Evolutionary conservation across 2,113 vertebrate genomes (phyloP), one percentile per base, ranked within the genome.

Genomic region (Gymnogyps californianus): DNA sequence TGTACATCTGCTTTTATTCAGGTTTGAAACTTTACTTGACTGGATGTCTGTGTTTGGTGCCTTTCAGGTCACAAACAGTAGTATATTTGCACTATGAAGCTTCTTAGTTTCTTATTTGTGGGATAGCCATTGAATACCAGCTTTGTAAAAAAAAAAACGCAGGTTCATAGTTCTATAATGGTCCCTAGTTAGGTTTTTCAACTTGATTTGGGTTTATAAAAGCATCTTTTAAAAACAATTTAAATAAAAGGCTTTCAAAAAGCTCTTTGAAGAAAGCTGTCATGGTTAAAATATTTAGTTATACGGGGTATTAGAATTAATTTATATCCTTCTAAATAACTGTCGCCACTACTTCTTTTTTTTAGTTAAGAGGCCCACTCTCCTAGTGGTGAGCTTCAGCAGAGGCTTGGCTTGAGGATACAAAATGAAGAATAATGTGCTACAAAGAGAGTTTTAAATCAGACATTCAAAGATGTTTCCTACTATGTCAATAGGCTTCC

Each of bases 1-100:
- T 98, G 98, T 92, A 98, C 98, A 87, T 99, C 98, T 96, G 98
- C 98, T 97, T 99, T 99, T 97, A 99, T 99, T 97, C 98, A 98
- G 98, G 98, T 99, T 98, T 98, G 98, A 94, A 94, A 84, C 94
- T 98, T 97, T 96, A 66, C 65, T 77, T 96, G 96, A 84, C 94
- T 98, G 87, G 25, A 87, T 89, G 67, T 87, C 32, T 80, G 78
- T 77, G 67, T 95, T 76, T 89, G 61, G 52, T 95, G 62, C 94
- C 57, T 90, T 89, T 70, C 49, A 87, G 92, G 62, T 96, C 49
- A 34, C 76, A 87, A 87, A 20, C 70, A 66, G 51, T 81, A 55
- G 25, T 49, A 17, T 61, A 40, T 69, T 89, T 80, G 58, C 79
- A 26, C 34, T 49, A 1, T 17, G 44, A 38, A 84, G 21, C 54